Conservation (phyloP, 1,140 invertebrate genomes). For the Kradibia gibbosae region DNA sequence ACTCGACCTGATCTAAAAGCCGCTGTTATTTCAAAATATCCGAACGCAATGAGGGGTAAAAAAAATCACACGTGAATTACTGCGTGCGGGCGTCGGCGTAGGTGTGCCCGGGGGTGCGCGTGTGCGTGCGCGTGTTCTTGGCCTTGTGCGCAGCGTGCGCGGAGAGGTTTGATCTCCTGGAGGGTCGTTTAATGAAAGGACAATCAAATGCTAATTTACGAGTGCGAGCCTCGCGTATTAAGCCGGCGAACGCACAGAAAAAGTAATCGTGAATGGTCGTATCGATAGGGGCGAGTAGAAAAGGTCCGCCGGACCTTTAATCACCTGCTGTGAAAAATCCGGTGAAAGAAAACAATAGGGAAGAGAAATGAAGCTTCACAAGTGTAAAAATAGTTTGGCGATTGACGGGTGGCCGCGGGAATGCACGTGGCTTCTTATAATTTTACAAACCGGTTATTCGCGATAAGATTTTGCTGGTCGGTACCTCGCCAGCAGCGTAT, state of each 20-base stretch:
- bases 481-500: background rate
- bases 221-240: background rate
- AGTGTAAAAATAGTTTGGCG: background rate
- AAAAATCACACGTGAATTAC: too few relatives aligned
- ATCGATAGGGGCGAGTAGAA: too few relatives aligned
- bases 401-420: background rate
- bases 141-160: too few relatives aligned
- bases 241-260: too few relatives aligned
- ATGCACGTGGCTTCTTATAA: background rate
- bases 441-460: background rate
- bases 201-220: constrained; percentile 21
- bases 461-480: background rate
- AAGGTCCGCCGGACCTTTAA: background rate
- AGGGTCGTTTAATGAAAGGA: background rate
- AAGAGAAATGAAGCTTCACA: background rate
- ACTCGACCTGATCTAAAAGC: background rate
- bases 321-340: background rate
- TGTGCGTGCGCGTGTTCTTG: too few relatives aligned
- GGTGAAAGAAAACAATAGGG: background rate
- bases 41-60: background rate
- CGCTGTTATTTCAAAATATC: background rate
- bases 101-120: too few relatives aligned
- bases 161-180: too few relatives aligned
- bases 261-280: too few relatives aligned
- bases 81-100: too few relatives aligned